A percentile compares a stretch with the other conserved stretches of the same genome.
Evolutionary conservation across 1,140 invertebrate genomes (phyloP).

Genomic region (Zaprionus inermis): DNA sequence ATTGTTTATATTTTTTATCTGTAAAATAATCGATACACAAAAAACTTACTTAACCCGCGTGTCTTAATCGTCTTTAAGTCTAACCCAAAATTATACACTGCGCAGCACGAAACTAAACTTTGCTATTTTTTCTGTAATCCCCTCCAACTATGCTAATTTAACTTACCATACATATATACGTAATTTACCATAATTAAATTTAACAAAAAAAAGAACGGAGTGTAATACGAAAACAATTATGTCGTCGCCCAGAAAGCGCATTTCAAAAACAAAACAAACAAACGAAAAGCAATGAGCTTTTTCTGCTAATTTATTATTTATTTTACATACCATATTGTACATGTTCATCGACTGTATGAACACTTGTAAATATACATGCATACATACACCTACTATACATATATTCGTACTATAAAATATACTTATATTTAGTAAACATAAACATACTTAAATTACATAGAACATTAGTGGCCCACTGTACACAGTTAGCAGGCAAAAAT

Average conservation of each 20-base stretch:
- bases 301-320: conserved; percentile 75
- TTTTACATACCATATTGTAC: conserved; percentile 64
- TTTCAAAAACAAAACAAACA: conserved; percentile 55
- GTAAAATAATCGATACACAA: conserved; percentile 16
- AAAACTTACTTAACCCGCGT: conserved; percentile 61
- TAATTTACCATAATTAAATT: conserved; percentile 52
- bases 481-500: conserved; percentile 68
- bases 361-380: conserved; percentile 29
- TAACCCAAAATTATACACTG: conserved; percentile 26
- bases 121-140: conserved; percentile 27
- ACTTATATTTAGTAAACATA: conserved; percentile 49
- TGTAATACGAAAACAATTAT: conserved; percentile 55
- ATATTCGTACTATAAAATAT: conserved; percentile 42
- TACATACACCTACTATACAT: not conserved
- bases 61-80: conserved; percentile 56
- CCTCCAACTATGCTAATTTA: conserved; percentile 30
- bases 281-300: conserved; percentile 50
- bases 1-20: conserved; percentile 24
- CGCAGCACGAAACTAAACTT: conserved; percentile 26
- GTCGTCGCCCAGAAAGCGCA: conserved; percentile 79
- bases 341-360: conserved; percentile 30
- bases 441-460: conserved; percentile 52
- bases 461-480: conserved; percentile 66
- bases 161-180: conserved; percentile 46
- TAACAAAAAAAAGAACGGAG: conserved; percentile 21